Evolutionary conservation across 1,140 invertebrate species (phyloP).

Genomic region (Cotesia vestalis): DNA sequence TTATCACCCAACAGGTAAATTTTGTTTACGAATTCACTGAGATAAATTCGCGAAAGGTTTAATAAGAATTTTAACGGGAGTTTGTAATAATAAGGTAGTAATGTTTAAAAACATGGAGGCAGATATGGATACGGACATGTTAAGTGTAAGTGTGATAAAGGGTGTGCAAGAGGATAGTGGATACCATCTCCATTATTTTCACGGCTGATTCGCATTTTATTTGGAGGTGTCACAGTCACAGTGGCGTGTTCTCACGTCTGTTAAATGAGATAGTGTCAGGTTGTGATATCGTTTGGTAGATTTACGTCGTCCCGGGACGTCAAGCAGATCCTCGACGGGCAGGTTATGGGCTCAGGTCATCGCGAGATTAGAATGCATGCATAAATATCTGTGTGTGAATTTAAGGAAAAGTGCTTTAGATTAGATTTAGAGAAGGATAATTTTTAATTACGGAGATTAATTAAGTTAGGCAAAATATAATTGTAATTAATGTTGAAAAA

Average conservation of each 20-base stretch:
- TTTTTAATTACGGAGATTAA: too few species aligned
- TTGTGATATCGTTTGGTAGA: slow-evolving; percentile 59
- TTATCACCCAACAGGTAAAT: too few species aligned
- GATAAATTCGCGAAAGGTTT: neutral
- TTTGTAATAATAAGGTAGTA: neutral
- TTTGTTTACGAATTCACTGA: too few species aligned
- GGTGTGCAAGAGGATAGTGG: slow-evolving; percentile 35
- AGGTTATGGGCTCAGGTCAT: slow-evolving; percentile 36
- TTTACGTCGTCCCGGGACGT: slow-evolving; percentile 51
- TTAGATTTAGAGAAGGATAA: too few species aligned
- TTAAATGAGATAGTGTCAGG: slow-evolving; percentile 55
- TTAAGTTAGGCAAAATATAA: too few species aligned
- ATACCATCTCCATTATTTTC: slow-evolving; percentile 52
- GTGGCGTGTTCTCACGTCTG: slow-evolving; percentile 57
- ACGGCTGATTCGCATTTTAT: slow-evolving; percentile 12
- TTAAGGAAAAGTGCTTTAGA: too few species aligned
- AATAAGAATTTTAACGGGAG: slow-evolving; percentile 25
- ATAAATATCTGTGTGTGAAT: slow-evolving; percentile 5
- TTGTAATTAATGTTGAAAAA: too few species aligned
- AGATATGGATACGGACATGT: slow-evolving; percentile 2
- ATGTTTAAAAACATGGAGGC: too few species aligned
- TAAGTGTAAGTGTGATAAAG: neutral
- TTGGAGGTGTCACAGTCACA: slow-evolving; percentile 39
- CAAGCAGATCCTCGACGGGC: slow-evolving; percentile 18
- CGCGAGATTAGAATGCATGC: slow-evolving; percentile 15